phyloP scores from a whole-genome alignment of 2,797 vertebrate genomes.

The Micromesistius poutassou region DNA sequence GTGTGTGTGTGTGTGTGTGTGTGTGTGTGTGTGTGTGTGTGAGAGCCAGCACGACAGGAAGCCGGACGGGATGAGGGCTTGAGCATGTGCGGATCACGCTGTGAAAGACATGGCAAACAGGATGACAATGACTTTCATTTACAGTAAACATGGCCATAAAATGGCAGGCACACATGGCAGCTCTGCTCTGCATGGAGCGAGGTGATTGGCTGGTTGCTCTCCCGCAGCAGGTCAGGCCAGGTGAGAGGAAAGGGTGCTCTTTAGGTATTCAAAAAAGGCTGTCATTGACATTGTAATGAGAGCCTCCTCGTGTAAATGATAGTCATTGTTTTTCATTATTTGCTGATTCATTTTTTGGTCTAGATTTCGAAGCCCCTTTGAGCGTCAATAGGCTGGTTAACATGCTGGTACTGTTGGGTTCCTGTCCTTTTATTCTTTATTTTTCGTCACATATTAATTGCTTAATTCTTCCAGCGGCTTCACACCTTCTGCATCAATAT shows the following conservation, averaged over 20 bases:
- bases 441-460: not conserved
- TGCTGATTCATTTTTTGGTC: not conserved
- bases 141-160: constrained; percentile 63
- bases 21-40: constrained; percentile 6
- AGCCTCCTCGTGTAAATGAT: not conserved
- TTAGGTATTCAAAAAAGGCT: not conserved
- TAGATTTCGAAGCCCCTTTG: not conserved
- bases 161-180: not conserved
- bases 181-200: not conserved
- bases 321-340: not conserved
- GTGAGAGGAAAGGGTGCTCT: constrained; percentile 33
- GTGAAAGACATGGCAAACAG: constrained; percentile 57
- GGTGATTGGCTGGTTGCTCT: constrained; percentile 34
- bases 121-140: constrained; percentile 58
- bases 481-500: not conserved
- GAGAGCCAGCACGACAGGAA: constrained; percentile 30
- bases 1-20: not conserved
- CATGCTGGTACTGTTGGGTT: not conserved
- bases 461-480: not conserved
- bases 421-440: not conserved
- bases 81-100: constrained; percentile 38
- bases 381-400: not conserved
- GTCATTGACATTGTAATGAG: not conserved
- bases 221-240: constrained; percentile 50
- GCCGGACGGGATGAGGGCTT: constrained; percentile 37